Conservation (phyloP, 2,797 vertebrate genomes). For the Danio choprae region DNA sequence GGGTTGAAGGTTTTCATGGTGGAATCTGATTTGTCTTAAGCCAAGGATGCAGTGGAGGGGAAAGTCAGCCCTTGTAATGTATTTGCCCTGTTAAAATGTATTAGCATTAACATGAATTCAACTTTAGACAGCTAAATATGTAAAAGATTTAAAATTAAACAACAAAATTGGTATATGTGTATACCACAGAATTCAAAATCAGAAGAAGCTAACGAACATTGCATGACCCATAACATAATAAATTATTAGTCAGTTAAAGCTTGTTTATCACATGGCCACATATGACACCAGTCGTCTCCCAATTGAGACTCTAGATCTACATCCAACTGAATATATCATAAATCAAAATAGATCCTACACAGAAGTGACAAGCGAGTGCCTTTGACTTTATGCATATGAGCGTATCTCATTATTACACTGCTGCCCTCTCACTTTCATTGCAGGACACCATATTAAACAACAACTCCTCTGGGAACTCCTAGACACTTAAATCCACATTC, state of each 20-base stretch:
- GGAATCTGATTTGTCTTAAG: no score
- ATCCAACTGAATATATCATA: constrained; percentile 4
- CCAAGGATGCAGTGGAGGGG: no score
- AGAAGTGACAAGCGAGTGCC: not conserved
- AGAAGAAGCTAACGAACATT: no score
- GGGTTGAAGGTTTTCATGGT: no score
- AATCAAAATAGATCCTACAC: constrained; percentile 8
- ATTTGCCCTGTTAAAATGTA: no score
- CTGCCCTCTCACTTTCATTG: constrained; percentile 22
- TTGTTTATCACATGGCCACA: not conserved
- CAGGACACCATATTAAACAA: constrained; percentile 42
- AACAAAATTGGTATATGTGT: no score
- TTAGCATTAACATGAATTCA: no score
- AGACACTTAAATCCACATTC: constrained; percentile 59
- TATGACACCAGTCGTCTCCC: not conserved
- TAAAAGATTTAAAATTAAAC: no score
- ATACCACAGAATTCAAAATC: no score
- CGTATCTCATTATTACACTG: constrained; percentile 40
- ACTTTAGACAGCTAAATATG: no score
- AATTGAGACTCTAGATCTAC: not conserved
- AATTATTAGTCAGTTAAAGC: not conserved
- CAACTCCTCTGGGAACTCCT: constrained; percentile 40
- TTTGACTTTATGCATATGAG: constrained; percentile 40
- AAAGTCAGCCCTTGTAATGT: no score
- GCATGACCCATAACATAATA: no score